Evolutionary conservation across 92 coral and sea anemone genomes (phyloP).

Genomic region (Virgularia gustaviana): DNA sequence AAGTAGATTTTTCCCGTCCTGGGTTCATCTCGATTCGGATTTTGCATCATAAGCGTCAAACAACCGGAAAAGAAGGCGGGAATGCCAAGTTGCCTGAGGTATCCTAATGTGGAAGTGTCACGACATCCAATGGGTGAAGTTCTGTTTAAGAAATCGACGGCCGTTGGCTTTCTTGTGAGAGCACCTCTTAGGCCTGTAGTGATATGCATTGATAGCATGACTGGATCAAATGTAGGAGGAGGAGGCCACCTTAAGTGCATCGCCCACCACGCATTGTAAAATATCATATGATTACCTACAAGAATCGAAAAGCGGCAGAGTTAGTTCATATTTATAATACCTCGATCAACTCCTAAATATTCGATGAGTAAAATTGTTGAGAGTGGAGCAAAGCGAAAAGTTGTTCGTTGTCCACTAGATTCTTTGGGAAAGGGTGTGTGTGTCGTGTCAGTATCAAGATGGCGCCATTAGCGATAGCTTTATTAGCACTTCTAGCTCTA

Average conservation of each 20-base stretch:
- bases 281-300: background rate
- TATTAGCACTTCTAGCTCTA: no score
- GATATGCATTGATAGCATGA: constrained; percentile 37
- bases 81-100: background rate
- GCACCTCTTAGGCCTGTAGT: background rate
- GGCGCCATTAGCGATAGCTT: no score
- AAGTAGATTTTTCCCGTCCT: constrained; percentile 19
- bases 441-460: no score
- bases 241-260: constrained; percentile 26
- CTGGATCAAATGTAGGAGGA: constrained; percentile 18
- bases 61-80: constrained; percentile 2
- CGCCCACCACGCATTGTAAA: constrained; percentile 43
- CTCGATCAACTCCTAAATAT: no score
- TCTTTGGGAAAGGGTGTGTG: no score
- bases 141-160: background rate
- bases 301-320: no score
- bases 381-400: no score
- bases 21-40: background rate
- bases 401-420: no score
- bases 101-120: background rate
- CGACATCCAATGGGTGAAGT: constrained; percentile 43
- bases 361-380: no score
- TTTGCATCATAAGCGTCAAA: background rate
- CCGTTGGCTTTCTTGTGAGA: background rate
- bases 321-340: no score